Conservation (phyloP, 2,888 invertebrate genomes). For the Acleris cristana region DNA sequence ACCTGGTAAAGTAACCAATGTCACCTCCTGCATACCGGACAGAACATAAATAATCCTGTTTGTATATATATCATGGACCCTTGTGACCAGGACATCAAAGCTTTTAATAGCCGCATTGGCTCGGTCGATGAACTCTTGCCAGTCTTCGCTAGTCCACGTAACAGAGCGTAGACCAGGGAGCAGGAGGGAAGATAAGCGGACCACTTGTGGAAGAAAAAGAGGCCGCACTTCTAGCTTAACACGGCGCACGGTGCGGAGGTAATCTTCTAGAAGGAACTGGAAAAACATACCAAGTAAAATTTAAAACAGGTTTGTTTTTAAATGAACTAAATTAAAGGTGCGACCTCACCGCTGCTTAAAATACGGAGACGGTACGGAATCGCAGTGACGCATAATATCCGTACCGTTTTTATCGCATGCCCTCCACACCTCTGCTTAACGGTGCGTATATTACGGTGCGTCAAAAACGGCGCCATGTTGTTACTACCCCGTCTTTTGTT, state of each 20-base stretch:
- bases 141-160: constrained; percentile 94
- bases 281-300: constrained; percentile 39
- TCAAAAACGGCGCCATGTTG: no score
- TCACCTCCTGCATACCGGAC: constrained; percentile 93
- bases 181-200: constrained; percentile 91
- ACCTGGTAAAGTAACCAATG: constrained; percentile 91
- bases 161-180: constrained; percentile 91
- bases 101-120: constrained; percentile 91
- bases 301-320: no score
- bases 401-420: no score
- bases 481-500: no score
- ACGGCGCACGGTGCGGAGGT: constrained; percentile 87
- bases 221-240: constrained; percentile 96
- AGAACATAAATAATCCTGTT: constrained; percentile 95
- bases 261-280: constrained; percentile 91
- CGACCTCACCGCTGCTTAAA: no score
- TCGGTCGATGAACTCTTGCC: constrained; percentile 90
- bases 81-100: constrained; percentile 89
- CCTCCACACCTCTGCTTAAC: no score
- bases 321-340: no score
- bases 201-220: constrained; percentile 93
- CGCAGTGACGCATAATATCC: no score
- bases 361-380: no score
- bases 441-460: no score
- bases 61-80: constrained; percentile 95